phyloP scores from a whole-genome alignment of 2,797 vertebrate genomes.

The Melanogrammus aeglefinus region DNA sequence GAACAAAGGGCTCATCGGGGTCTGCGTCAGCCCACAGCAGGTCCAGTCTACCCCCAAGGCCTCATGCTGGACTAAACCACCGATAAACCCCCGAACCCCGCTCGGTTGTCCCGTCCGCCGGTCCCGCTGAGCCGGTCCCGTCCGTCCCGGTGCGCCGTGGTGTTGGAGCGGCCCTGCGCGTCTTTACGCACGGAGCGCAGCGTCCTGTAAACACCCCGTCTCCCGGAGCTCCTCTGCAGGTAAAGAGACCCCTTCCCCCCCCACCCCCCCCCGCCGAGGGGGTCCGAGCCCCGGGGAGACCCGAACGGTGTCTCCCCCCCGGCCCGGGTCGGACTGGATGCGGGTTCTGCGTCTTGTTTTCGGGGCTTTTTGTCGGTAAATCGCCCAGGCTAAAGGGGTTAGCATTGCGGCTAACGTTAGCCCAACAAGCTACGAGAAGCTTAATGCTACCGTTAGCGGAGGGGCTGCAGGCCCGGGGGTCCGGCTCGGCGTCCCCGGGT shows the following conservation, averaged over 20 bases:
- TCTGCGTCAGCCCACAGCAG: constrained; percentile 74
- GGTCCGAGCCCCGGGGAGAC: neutral
- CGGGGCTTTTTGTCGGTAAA: constrained; percentile 29
- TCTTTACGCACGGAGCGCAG: constrained; percentile 72
- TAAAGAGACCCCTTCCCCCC: constrained; percentile 49
- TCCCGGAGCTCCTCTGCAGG: constrained; percentile 68
- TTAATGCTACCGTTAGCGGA: constrained; percentile 43
- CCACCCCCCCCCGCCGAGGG: too few relatives aligned
- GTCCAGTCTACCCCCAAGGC: constrained; percentile 59
- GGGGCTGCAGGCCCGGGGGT: constrained; percentile 29
- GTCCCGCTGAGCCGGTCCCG: constrained; percentile 28
- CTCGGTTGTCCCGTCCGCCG: constrained; percentile 25
- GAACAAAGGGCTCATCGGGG: constrained; percentile 81
- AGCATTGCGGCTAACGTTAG: constrained; percentile 54
- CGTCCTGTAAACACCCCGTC: constrained; percentile 73
- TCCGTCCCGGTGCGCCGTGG: too few relatives aligned
- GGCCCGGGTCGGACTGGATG: too few relatives aligned
- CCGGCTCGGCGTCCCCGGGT: neutral
- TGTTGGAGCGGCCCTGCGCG: constrained; percentile 56
- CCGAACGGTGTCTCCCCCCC: too few relatives aligned
- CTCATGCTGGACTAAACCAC: constrained; percentile 72
- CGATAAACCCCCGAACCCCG: constrained; percentile 51
- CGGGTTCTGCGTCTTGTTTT: constrained; percentile 17
- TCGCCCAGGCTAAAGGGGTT: constrained; percentile 49
- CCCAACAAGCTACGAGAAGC: constrained; percentile 38